A percentile compares a stretch with the other conserved stretches of the same genome.
Conservation (phyloP, 2,113 vertebrate species). For the Ahaetulla prasina region DNA sequence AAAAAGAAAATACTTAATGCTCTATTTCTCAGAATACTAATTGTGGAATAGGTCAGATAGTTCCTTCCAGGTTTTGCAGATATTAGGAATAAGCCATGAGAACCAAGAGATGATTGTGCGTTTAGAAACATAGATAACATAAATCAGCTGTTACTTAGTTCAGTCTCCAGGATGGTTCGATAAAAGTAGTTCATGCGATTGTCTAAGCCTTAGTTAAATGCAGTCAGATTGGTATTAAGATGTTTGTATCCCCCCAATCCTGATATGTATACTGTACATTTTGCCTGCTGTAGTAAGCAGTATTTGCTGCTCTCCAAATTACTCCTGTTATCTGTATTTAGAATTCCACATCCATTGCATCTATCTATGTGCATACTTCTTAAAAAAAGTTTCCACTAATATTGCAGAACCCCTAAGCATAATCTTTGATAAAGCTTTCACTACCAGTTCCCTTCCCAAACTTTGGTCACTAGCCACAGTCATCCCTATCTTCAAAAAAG, state of each 20-base stretch:
- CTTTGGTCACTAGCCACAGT: too few relatives aligned
- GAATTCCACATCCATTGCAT: background rate
- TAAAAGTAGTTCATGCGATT: background rate
- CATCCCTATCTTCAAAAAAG: too few relatives aligned
- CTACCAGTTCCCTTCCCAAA: too few relatives aligned
- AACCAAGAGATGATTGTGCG: background rate
- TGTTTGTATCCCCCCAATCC: background rate
- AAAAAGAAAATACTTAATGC: background rate
- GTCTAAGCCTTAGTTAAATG: background rate
- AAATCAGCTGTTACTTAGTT: background rate
- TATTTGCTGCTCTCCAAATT: background rate
- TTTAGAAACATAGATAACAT: background rate
- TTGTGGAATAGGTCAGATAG: background rate
- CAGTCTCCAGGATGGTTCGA: background rate
- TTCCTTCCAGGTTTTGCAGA: background rate
- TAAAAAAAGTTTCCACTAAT: too few relatives aligned
- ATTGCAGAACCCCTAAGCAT: too few relatives aligned
- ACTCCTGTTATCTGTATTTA: background rate
- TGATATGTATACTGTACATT: background rate
- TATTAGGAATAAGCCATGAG: background rate
- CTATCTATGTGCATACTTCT: too few relatives aligned
- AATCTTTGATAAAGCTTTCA: too few relatives aligned
- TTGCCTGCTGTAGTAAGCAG: background rate
- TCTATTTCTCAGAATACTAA: background rate
- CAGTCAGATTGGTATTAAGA: background rate